These are phyloP conservation scores for Chesias legatella DNA, from an alignment of 2,888 invertebrate genomes.

Conservation along the genomic window DNA sequence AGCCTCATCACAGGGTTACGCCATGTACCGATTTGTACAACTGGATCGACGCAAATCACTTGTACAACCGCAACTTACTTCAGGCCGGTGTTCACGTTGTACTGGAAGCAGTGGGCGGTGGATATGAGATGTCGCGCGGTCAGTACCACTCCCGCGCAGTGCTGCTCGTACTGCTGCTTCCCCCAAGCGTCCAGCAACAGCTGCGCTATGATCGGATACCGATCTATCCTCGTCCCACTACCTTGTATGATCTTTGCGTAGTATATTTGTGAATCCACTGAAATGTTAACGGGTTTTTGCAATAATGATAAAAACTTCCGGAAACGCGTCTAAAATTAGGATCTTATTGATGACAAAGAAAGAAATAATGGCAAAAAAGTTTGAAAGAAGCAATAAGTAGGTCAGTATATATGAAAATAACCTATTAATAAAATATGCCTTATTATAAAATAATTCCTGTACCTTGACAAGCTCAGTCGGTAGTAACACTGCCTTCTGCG, in stretches of 20 bases:
- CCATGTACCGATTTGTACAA: too few species aligned
- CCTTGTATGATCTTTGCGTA: slow-evolving; percentile 61
- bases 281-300: slow-evolving; percentile 17
- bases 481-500: too few species aligned
- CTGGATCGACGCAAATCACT: too few species aligned
- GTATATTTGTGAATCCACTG: slow-evolving; percentile 40
- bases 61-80: slow-evolving; percentile 48
- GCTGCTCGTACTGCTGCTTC: slow-evolving; percentile 53
- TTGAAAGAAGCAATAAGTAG: too few species aligned
- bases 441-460: too few species aligned
- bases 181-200: slow-evolving; percentile 63
- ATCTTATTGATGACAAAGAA: too few species aligned
- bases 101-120: slow-evolving; percentile 69
- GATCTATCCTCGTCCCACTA: slow-evolving; percentile 54
- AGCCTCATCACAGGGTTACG: too few species aligned
- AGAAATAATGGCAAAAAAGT: too few species aligned
- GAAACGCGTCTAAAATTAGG: too few species aligned
- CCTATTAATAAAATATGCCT: too few species aligned
- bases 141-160: slow-evolving; percentile 67
- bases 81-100: slow-evolving; percentile 51
- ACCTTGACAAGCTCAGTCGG: too few species aligned
- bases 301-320: neutral
- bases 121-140: slow-evolving; percentile 65
- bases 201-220: slow-evolving; percentile 63
- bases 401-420: too few species aligned